Conservation (phyloP, 2,888 invertebrate genomes). For the Lagria hirta region DNA sequence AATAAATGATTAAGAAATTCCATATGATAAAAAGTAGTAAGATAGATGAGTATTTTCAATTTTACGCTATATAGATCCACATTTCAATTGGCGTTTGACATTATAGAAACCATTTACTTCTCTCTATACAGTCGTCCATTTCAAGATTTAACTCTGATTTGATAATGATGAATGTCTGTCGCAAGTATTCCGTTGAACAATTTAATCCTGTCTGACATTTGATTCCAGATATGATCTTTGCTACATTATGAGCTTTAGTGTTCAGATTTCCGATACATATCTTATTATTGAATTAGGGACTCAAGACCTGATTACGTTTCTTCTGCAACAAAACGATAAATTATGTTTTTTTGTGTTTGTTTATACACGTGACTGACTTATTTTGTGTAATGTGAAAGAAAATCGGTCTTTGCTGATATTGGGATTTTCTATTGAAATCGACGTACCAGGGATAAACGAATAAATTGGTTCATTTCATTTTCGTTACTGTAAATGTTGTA, state of each 20-base stretch:
- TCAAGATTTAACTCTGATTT: constrained; percentile 26
- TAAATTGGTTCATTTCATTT: constrained; percentile 8
- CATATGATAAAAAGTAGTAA: too few species aligned
- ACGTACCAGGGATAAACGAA: constrained; percentile 7
- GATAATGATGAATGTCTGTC: constrained; percentile 32
- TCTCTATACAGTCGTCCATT: constrained; percentile 34
- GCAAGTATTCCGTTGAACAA: constrained; percentile 35
- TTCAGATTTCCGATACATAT: constrained; percentile 31
- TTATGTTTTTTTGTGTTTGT: not conserved
- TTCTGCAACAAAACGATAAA: too few species aligned
- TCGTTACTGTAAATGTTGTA: constrained; percentile 19
- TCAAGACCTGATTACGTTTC: constrained; percentile 10
- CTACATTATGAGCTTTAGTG: constrained; percentile 30
- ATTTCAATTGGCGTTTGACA: constrained; percentile 42
- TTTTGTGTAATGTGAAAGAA: too few species aligned
- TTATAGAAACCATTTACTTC: constrained; percentile 40
- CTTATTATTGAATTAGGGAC: constrained; percentile 27
- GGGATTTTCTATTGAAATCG: constrained; percentile 6
- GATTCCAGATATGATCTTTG: constrained; percentile 40
- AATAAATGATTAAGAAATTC: too few species aligned
- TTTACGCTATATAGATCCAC: constrained; percentile 46
- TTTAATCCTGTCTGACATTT: constrained; percentile 40
- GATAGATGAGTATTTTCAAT: constrained; percentile 47
- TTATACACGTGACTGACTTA: too few species aligned
- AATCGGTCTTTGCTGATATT: constrained; percentile 2